A percentile compares a stretch with the other conserved stretches of the same genome.
These are phyloP conservation scores for Choloepus hoffmanni DNA, from an alignment of 2,113 vertebrate genomes.

Conservation along the genomic window DNA sequence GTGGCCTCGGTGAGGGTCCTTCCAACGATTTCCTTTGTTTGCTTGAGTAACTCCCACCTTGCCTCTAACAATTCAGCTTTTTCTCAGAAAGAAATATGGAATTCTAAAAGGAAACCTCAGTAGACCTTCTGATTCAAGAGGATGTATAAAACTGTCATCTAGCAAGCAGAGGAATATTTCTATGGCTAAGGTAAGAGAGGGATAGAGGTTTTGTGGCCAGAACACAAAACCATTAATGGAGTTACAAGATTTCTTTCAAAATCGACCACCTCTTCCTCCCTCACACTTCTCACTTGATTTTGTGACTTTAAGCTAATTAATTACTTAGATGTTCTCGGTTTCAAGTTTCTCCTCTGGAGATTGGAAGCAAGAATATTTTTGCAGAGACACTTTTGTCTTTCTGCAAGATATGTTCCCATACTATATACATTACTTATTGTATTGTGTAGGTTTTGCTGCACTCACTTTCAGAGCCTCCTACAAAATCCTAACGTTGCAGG, in stretches of 20 bases:
- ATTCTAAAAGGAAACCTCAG: not conserved
- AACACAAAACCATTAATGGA: not conserved
- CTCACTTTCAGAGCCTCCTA: not conserved
- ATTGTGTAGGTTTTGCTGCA: not conserved
- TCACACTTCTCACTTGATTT: constrained; percentile 44
- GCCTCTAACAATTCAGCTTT: not conserved
- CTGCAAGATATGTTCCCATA: not conserved
- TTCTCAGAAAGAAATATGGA: constrained; percentile 39
- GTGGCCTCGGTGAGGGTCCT: not conserved
- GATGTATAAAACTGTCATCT: not conserved
- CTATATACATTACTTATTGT: not conserved
- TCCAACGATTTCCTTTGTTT: constrained; percentile 50
- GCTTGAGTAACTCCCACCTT: constrained; percentile 43
- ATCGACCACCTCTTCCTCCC: not conserved
- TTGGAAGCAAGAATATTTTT: constrained; percentile 14
- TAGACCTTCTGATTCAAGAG: not conserved
- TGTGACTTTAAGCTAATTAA: constrained; percentile 11
- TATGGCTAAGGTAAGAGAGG: not conserved
- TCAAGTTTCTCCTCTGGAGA: not conserved
- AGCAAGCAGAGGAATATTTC: not conserved
- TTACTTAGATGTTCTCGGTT: not conserved
- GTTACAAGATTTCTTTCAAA: constrained; percentile 31
- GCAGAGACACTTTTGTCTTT: not conserved
- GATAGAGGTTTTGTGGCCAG: not conserved
- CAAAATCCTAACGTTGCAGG: not conserved